Evolutionary conservation across 2,888 invertebrate species (phyloP).

Genomic region (Hymenopus coronatus): DNA sequence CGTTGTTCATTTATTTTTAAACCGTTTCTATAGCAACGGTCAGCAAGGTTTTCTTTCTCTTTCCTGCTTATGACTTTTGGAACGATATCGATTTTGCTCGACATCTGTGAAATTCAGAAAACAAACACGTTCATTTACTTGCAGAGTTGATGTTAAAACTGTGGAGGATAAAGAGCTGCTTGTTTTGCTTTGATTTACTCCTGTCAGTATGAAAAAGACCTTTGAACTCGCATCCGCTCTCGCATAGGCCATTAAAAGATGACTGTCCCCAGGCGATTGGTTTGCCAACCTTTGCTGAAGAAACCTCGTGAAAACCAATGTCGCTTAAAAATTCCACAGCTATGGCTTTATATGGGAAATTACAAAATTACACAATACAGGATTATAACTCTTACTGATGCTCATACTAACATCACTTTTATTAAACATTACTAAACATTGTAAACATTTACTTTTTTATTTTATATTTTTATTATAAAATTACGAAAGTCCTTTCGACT

Average conservation of each 20-base stretch:
- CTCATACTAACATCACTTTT: too few species aligned
- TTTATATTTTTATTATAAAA: too few species aligned
- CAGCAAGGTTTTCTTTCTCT: too few species aligned
- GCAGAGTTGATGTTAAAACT: background rate
- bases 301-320: background rate
- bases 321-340: background rate
- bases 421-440: too few species aligned
- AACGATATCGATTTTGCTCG: background rate
- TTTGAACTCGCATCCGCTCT: background rate
- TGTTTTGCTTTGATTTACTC: background rate
- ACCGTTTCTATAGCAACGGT: too few species aligned
- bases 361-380: too few species aligned
- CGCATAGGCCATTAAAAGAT: background rate
- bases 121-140: background rate
- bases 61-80: background rate
- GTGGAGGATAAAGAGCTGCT: background rate
- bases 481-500: too few species aligned
- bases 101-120: background rate
- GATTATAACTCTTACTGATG: too few species aligned
- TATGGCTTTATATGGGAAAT: too few species aligned
- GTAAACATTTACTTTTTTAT: too few species aligned
- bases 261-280: background rate
- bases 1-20: too few species aligned
- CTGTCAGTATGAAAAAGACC: background rate
- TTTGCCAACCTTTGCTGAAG: background rate